Conservation (phyloP, 1,140 invertebrate genomes). For the Asbolus verrucosus region DNA sequence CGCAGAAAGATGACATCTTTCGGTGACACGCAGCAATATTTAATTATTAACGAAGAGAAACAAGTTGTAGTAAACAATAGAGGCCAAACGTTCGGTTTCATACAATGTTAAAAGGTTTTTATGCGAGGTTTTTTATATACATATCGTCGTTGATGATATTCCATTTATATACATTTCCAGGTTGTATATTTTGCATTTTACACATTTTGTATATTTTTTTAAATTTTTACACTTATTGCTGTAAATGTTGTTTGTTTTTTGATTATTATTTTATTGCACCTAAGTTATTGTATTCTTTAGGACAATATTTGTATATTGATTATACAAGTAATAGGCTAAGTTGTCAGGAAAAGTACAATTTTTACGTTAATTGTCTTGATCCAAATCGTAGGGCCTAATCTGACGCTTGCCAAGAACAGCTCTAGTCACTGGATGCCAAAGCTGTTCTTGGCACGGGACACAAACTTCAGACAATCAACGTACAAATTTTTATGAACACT, state of each 20-base stretch:
- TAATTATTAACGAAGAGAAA: too few relatives aligned
- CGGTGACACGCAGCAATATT: background rate
- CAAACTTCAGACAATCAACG: conserved; percentile 1
- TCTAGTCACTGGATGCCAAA: conserved; percentile 6
- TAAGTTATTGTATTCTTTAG: too few relatives aligned
- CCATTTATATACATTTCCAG: conserved; percentile 1
- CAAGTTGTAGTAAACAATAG: too few relatives aligned
- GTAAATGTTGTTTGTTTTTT: conserved; percentile 24
- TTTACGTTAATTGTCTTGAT: too few relatives aligned
- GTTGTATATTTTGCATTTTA: conserved; percentile 4
- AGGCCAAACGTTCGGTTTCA: too few relatives aligned
- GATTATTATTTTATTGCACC: conserved; percentile 18
- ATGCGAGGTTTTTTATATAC: conserved; percentile 11
- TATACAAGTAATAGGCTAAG: too few relatives aligned
- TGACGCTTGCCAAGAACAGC: background rate
- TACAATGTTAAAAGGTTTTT: conserved; percentile 8
- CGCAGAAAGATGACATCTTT: background rate
- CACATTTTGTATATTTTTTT: conserved; percentile 33
- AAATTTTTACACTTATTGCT: conserved; percentile 7
- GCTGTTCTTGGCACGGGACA: conserved; percentile 10
- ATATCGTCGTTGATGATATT: conserved; percentile 10
- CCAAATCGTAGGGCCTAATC: background rate
- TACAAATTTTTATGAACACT: background rate
- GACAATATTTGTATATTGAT: too few relatives aligned
- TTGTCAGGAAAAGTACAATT: too few relatives aligned